phyloP scores from a whole-genome alignment of 2,888 invertebrate species.

The Lasius fuliginosus region DNA sequence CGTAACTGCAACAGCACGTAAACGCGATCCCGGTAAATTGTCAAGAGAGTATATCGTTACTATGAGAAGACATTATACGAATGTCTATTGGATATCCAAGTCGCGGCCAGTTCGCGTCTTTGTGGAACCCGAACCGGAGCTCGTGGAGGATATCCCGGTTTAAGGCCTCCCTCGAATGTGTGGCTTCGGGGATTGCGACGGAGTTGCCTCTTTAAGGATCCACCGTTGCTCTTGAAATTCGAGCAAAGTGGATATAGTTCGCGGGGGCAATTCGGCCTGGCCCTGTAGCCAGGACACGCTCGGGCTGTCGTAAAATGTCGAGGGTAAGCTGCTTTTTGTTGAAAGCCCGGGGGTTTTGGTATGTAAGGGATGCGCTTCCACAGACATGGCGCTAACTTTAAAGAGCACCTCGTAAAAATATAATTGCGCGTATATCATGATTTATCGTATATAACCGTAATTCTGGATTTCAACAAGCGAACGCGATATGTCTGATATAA shows the following conservation, averaged over 20 bases:
- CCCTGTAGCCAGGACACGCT: slow-evolving; percentile 21
- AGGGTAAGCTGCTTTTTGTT: slow-evolving; percentile 47
- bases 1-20: slow-evolving; percentile 4
- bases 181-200: slow-evolving; percentile 65
- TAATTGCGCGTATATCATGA: slow-evolving; percentile 39
- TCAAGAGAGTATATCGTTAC: background rate
- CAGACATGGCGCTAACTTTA: slow-evolving; percentile 28
- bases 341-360: slow-evolving; percentile 15
- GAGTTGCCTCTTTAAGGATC: slow-evolving; percentile 63
- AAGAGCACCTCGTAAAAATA: slow-evolving; percentile 37
- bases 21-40: slow-evolving; percentile 17
- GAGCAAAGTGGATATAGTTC: slow-evolving; percentile 65
- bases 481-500: background rate
- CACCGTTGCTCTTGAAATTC: slow-evolving; percentile 67
- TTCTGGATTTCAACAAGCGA: background rate
- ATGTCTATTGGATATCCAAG: slow-evolving; percentile 53
- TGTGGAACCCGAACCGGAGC: slow-evolving; percentile 66
- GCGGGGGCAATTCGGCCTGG: slow-evolving; percentile 13
- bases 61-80: background rate
- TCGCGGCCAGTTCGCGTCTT: slow-evolving; percentile 68
- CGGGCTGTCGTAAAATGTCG: slow-evolving; percentile 57
- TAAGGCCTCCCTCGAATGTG: slow-evolving; percentile 49
- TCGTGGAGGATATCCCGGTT: slow-evolving; percentile 55
- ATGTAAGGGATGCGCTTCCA: slow-evolving; percentile 14
- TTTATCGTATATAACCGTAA: slow-evolving; percentile 18